Evolutionary conservation across 2,888 invertebrate species (phyloP).

Genomic region (Callimorpha dominula): DNA sequence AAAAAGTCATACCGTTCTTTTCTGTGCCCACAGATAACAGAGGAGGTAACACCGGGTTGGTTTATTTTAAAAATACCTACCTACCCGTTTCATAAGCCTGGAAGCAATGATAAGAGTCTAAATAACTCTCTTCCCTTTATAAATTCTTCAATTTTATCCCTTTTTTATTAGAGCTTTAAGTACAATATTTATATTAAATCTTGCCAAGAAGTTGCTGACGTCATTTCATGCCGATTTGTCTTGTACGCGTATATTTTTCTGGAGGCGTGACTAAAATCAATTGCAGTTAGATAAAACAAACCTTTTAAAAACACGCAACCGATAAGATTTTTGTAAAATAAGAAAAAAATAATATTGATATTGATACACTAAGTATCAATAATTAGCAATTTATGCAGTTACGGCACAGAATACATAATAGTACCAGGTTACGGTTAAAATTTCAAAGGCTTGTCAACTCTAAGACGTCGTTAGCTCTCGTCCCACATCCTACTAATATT

Average conservation of each 20-base stretch:
- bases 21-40: conserved; percentile 44
- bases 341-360: background rate
- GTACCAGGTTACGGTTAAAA: too few species aligned
- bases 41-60: conserved; percentile 19
- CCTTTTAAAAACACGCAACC: background rate
- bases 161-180: conserved; percentile 46
- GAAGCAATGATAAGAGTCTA: conserved; percentile 50
- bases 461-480: too few species aligned
- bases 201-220: conserved; percentile 22
- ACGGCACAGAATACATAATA: too few species aligned
- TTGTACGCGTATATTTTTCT: conserved; percentile 5
- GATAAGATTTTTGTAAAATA: background rate
- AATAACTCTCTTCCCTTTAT: conserved; percentile 44
- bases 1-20: conserved; percentile 46
- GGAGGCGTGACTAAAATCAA: conserved; percentile 3
- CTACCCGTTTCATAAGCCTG: conserved; percentile 47
- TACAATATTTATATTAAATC: conserved; percentile 45
- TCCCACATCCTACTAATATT: too few species aligned
- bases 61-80: conserved; percentile 47
- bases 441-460: too few species aligned
- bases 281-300: conserved; percentile 7
- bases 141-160: conserved; percentile 48
- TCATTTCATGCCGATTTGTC: conserved; percentile 14
- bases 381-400: background rate
- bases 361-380: background rate